Evolutionary conservation across 2,888 invertebrate genomes (phyloP).

Genomic region (Dexiosoma caninum): DNA sequence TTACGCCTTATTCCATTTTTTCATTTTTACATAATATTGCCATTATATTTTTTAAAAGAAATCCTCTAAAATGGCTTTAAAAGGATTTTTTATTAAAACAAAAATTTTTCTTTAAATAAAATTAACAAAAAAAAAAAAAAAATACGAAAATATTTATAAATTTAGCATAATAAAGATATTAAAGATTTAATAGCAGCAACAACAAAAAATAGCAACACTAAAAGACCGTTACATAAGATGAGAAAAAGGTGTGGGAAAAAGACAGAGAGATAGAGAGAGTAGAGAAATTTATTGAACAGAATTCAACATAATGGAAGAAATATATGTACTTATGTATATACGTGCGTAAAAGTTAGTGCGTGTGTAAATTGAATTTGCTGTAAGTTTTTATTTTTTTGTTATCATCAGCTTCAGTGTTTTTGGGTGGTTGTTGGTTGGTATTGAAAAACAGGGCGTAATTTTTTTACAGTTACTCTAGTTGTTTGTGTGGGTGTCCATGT

Average conservation of each 20-base stretch:
- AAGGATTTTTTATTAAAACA: constrained; percentile 42
- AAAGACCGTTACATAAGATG: neutral
- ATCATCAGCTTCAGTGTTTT: neutral
- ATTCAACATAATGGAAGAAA: neutral
- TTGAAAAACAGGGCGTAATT: constrained; percentile 30
- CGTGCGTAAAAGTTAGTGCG: neutral
- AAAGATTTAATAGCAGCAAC: constrained; percentile 35
- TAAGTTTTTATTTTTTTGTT: neutral
- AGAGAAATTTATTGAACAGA: constrained; percentile 41
- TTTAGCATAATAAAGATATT: constrained; percentile 62
- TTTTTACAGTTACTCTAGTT: constrained; percentile 15
- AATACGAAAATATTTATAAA: constrained; percentile 46
- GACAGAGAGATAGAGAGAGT: neutral
- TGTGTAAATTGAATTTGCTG: too few relatives aligned
- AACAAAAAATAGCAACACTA: constrained; percentile 46
- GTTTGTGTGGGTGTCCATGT: constrained; percentile 10
- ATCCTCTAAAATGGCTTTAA: constrained; percentile 50
- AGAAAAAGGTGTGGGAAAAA: neutral
- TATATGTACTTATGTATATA: neutral
- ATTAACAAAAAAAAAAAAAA: constrained; percentile 8
- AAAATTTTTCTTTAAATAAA: constrained; percentile 9
- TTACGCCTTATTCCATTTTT: constrained; percentile 42
- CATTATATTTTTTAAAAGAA: constrained; percentile 48
- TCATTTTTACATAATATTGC: constrained; percentile 57
- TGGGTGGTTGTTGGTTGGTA: constrained; percentile 10